phyloP scores from a whole-genome alignment of 2,888 invertebrate genomes.

The Thecophora atra region DNA sequence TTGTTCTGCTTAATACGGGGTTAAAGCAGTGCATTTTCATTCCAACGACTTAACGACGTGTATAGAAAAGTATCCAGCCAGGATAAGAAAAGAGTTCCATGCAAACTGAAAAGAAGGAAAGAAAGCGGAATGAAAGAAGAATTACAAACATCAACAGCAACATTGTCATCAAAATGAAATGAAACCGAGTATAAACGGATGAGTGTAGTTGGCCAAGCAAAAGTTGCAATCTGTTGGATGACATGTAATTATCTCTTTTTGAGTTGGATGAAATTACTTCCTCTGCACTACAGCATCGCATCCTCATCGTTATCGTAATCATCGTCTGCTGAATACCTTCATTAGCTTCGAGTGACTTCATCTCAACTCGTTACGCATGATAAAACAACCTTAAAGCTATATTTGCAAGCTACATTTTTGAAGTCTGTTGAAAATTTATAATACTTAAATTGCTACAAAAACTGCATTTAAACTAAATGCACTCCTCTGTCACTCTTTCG shows the following conservation, averaged over 20 bases:
- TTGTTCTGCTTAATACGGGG: background rate
- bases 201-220: background rate
- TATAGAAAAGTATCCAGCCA: background rate
- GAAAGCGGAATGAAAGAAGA: background rate
- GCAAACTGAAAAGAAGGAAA: background rate
- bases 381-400: background rate
- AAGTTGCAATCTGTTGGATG: conserved; percentile 2
- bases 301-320: background rate
- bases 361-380: background rate
- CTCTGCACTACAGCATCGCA: conserved; percentile 7
- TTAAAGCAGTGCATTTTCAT: background rate
- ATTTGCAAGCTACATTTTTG: background rate
- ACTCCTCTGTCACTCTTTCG: no score
- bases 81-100: background rate
- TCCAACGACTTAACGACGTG: background rate
- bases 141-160: background rate
- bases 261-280: conserved; percentile 17
- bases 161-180: background rate
- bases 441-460: no score
- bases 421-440: no score
- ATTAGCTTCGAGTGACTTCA: background rate
- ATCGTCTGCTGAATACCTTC: background rate
- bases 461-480: no score
- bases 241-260: conserved; percentile 22
- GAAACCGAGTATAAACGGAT: background rate